Percentiles rank a stretch among this genome's conserved stretches.
Evolutionary conservation across 2,797 vertebrate species (phyloP).

Genomic region (Micromesistius poutassou): DNA sequence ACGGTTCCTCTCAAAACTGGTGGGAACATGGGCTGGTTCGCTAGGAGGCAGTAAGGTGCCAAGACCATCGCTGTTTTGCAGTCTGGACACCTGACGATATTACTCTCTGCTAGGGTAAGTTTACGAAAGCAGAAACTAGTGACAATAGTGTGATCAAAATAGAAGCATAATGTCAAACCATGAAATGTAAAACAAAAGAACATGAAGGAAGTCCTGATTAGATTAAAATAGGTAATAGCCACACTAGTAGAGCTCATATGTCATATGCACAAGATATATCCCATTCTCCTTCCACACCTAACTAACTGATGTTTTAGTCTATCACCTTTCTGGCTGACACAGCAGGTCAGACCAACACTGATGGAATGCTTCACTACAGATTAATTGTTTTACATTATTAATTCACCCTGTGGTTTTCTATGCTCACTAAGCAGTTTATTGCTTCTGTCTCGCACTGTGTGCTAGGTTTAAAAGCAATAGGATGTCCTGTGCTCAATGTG

Average conservation of each 20-base stretch:
- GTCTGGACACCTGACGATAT: not conserved
- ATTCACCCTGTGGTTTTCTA: constrained; percentile 1
- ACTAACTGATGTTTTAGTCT: not conserved
- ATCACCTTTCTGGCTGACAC: constrained; percentile 1
- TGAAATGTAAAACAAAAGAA: not conserved
- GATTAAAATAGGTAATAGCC: not conserved
- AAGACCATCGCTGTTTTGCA: too few species aligned
- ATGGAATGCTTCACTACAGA: not conserved
- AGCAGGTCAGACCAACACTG: not conserved
- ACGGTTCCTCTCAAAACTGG: too few species aligned
- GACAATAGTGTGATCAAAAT: not conserved
- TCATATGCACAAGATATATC: not conserved
- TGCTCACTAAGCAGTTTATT: constrained; percentile 3
- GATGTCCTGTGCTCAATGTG: not conserved
- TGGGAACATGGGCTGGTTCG: too few species aligned
- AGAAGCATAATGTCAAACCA: not conserved
- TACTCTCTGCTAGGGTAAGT: not conserved
- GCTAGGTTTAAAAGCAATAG: constrained; percentile 11
- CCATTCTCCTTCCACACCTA: not conserved
- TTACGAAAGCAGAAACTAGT: not conserved
- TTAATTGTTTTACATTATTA: constrained; percentile 6
- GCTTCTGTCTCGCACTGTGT: not conserved
- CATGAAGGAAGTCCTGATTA: not conserved
- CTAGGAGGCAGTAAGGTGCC: too few species aligned
- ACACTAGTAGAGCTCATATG: not conserved